Conservation (phyloP, 2,113 vertebrate species). For the Lathamus discolor region DNA sequence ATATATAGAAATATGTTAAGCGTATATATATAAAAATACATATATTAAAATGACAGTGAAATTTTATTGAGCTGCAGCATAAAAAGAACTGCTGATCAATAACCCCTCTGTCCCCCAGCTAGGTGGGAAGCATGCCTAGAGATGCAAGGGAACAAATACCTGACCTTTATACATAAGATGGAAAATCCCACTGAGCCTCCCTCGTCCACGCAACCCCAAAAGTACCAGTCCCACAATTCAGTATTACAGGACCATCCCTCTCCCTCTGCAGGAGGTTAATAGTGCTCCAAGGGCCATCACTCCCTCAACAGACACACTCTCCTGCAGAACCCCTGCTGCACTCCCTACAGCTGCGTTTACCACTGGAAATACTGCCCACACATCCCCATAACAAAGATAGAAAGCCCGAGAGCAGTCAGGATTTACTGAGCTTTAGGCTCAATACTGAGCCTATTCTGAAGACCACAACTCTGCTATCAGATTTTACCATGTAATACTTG, state of each 20-base stretch:
- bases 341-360: conserved; percentile 19
- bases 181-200: neutral
- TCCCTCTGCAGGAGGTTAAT: neutral
- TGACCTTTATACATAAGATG: neutral
- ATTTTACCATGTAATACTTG: neutral
- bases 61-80: neutral
- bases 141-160: neutral
- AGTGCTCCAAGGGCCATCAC: neutral
- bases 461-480: neutral
- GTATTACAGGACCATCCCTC: neutral
- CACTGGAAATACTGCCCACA: neutral
- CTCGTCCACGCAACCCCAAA: neutral
- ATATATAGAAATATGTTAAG: neutral
- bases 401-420: neutral
- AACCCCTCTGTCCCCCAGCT: neutral
- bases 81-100: neutral
- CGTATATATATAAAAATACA: neutral
- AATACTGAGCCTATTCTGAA: neutral
- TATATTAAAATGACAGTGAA: neutral
- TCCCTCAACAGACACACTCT: neutral
- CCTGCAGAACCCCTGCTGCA: neutral
- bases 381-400: neutral
- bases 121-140: neutral
- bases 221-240: neutral
- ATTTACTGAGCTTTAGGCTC: neutral